Evolutionary conservation across 2,888 invertebrate species (phyloP).

Genomic region (Leucophenga maculata): DNA sequence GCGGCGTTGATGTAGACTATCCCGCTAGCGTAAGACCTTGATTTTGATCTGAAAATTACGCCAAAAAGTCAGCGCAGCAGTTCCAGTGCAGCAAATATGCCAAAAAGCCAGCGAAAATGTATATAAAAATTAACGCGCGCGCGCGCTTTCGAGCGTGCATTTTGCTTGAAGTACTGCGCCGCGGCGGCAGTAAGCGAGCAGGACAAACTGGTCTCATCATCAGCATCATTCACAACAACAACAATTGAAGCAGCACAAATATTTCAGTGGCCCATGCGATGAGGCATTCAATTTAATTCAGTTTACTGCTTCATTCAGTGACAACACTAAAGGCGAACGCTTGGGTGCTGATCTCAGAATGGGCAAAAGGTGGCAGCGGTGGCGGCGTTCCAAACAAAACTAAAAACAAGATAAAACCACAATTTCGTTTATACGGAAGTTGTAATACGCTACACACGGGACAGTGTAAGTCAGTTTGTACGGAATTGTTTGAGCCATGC

Average conservation of each 20-base stretch:
- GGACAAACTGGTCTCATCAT: conserved; percentile 3
- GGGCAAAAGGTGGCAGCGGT: conserved; percentile 4
- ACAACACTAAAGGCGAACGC: conserved; percentile 21
- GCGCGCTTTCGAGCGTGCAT: not conserved
- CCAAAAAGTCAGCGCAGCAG: too few species aligned
- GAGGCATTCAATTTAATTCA: conserved; percentile 16
- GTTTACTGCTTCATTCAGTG: conserved; percentile 28
- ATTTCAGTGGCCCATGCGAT: not conserved
- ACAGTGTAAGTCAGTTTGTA: too few species aligned
- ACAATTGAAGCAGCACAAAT: not conserved
- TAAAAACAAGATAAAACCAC: too few species aligned
- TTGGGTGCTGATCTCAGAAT: not conserved
- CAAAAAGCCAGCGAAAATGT: not conserved
- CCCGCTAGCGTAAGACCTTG: conserved; percentile 50
- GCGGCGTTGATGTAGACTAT: conserved; percentile 34
- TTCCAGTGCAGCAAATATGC: not conserved
- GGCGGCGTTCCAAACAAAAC: too few species aligned
- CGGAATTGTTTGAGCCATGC: too few species aligned
- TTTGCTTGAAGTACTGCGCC: not conserved
- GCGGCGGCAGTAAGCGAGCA: not conserved
- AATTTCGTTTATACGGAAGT: too few species aligned
- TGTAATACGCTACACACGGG: too few species aligned
- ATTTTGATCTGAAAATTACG: conserved; percentile 58
- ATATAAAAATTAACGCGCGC: conserved; percentile 5
- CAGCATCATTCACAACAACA: not conserved